phyloP scores from a whole-genome alignment of 2,888 invertebrate genomes.

The Phortica magna region DNA sequence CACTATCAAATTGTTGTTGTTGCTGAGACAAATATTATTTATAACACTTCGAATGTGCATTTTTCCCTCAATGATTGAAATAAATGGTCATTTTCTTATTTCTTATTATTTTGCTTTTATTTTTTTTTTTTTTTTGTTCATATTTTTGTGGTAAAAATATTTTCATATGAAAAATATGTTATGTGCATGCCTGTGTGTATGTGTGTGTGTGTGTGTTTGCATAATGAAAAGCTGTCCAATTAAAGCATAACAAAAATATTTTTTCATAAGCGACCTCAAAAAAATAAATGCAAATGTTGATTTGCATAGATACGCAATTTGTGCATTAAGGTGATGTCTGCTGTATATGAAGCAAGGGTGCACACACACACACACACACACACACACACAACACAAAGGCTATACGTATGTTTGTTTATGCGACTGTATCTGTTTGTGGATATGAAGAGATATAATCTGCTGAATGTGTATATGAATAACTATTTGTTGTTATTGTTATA shows the following conservation, averaged over 20 bases:
- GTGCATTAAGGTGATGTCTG: not conserved
- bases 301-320: slow-evolving; percentile 2
- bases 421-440: not conserved
- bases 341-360: too few relatives aligned
- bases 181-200: too few relatives aligned
- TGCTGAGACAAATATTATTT: slow-evolving; percentile 26
- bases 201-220: not conserved
- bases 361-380: too few relatives aligned
- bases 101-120: too few relatives aligned
- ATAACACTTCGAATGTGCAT: slow-evolving; percentile 33
- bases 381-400: too few relatives aligned
- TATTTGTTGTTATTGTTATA: not conserved
- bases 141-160: slow-evolving; percentile 31
- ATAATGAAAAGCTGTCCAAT: slow-evolving; percentile 55
- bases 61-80: slow-evolving; percentile 18
- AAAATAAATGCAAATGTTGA: not conserved
- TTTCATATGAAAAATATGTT: slow-evolving; percentile 22
- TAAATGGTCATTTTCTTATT: slow-evolving; percentile 23
- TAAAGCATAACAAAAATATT: slow-evolving; percentile 53
- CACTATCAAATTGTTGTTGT: not conserved
- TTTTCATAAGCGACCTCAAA: slow-evolving; percentile 1
- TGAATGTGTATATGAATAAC: not conserved
- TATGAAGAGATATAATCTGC: not conserved
- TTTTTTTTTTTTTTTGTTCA: not conserved
- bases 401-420: not conserved